Evolutionary conservation across 2,888 invertebrate genomes (phyloP).

Genomic region (Pristionchus exspectatus): DNA sequence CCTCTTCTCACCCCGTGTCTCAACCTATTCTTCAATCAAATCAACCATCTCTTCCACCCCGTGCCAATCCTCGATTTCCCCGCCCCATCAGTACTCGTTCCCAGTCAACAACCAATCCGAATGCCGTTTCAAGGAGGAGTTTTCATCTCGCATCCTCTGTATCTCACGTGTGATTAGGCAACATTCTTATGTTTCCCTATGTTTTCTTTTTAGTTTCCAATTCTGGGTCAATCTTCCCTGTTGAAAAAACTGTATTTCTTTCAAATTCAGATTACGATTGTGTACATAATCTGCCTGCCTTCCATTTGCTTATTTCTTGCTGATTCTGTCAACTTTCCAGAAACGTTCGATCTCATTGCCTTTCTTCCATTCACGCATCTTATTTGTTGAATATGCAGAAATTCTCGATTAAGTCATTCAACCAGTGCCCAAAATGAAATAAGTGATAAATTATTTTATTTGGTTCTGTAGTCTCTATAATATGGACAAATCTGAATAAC

Average conservation of each 20-base stretch:
- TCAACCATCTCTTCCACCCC: conserved; percentile 34
- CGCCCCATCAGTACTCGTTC: conserved; percentile 39
- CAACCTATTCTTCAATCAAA: conserved; percentile 22
- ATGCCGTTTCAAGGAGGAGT: conserved; percentile 7
- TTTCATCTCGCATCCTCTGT: conserved; percentile 35
- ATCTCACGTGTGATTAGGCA: conserved; percentile 36
- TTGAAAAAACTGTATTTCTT: conserved; percentile 4
- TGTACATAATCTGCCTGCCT: conserved; percentile 33
- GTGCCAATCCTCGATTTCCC: background rate
- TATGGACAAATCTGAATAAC: conserved; percentile 25
- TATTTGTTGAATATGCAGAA: background rate
- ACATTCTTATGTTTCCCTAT: background rate
- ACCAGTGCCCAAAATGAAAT: background rate
- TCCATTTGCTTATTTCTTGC: background rate
- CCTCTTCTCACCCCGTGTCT: background rate
- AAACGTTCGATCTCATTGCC: background rate
- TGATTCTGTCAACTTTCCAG: conserved; percentile 13
- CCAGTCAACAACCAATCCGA: conserved; percentile 11
- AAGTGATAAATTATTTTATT: conserved; percentile 43
- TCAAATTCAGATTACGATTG: background rate
- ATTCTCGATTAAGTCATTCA: background rate
- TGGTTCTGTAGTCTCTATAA: background rate
- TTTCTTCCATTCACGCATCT: background rate
- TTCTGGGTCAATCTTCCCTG: conserved; percentile 18
- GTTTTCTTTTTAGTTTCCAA: background rate